Evolutionary conservation across 2,888 invertebrate species (phyloP), one percentile per base, ranked within the genome.

Genomic region (Agrilus biguttatus): DNA sequence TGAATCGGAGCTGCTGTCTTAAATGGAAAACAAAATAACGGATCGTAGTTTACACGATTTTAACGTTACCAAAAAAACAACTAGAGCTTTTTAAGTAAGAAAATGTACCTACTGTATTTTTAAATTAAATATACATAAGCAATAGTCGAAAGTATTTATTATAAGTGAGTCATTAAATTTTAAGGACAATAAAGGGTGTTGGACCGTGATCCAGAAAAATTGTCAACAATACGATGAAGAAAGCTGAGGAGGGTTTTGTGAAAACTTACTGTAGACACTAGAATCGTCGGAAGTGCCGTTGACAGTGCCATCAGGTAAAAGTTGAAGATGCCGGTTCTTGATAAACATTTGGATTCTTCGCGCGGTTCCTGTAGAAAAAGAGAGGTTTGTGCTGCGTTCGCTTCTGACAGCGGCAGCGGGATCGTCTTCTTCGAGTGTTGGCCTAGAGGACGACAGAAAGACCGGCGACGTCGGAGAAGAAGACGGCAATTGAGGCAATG

Each of bases 331-430:
- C 56, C 80, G 77, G 71, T 86, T 82, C 71, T 82, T 85, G 68
- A 88, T 80, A 72, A 80, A 84, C 75, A 88, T 76, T 70, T 83
- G 83, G 60, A 87, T 84, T 63, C 83, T 84, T 57, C 85, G 74
- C 51, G 79, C 77, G 47, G 82, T 78, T 64, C 85, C 84, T 56
- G 82, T 80, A 63, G 84, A 78, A 69, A 83, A 83, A 60, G 83
- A 83, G 61, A 85, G 73, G 70, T 83, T 83, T 58, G 85, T 82
- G 60, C 82, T 82, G 62, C 86, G 79, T 68, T 84, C 79, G 65
- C 78, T 78, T 63, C 80, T 75, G 67, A 74, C 62, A 46, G 67
- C 61, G 67, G 74, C 62, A 46, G 67, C 61, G 48, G 61, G 50
- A 44, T 54, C 55, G 37, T 45, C 44, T 39, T 39, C 39, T 42